phyloP scores from a whole-genome alignment of 2,888 invertebrate species.

The Phrixothrix hirtus region DNA sequence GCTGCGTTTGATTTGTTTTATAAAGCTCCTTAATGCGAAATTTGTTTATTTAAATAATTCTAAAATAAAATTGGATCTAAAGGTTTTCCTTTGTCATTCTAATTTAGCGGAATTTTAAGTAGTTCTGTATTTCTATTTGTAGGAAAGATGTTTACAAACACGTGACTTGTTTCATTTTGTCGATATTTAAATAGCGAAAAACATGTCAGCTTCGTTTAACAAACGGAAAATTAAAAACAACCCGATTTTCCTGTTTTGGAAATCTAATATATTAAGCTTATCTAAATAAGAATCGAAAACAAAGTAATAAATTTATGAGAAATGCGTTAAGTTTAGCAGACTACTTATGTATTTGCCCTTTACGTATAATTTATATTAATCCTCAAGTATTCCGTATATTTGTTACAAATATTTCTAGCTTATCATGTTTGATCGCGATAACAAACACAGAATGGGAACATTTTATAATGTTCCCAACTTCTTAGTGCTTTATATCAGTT shows the following conservation, averaged over 20 bases:
- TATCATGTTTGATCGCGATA: slow-evolving; percentile 34
- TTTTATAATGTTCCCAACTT: slow-evolving; percentile 29
- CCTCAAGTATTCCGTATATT: slow-evolving; percentile 33
- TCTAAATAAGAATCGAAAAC: slow-evolving; percentile 32
- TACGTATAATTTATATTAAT: slow-evolving; percentile 34
- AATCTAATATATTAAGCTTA: slow-evolving; percentile 29
- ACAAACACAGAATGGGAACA: slow-evolving; percentile 28
- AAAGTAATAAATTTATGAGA: slow-evolving; percentile 32
- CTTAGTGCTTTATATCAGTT: slow-evolving; percentile 27
- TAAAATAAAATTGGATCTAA: too few relatives aligned
- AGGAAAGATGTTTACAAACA: too few relatives aligned
- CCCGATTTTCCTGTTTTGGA: slow-evolving; percentile 16
- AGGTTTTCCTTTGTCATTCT: too few relatives aligned
- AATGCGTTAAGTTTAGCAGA: slow-evolving; percentile 29
- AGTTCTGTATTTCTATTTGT: too few relatives aligned
- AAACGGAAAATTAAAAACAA: not conserved
- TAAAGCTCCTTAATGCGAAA: too few relatives aligned
- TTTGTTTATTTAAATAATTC: too few relatives aligned
- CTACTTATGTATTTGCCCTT: slow-evolving; percentile 33
- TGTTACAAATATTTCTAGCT: slow-evolving; percentile 34
- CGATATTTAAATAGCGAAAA: too few relatives aligned
- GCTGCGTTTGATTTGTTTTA: too few relatives aligned
- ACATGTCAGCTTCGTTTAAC: not conserved
- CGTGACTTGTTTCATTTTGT: too few relatives aligned
- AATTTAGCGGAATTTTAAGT: slow-evolving; percentile 2